These are phyloP conservation scores for Echeneis naucrates DNA, from an alignment of 2,797 vertebrate genomes.

Conservation along the genomic window DNA sequence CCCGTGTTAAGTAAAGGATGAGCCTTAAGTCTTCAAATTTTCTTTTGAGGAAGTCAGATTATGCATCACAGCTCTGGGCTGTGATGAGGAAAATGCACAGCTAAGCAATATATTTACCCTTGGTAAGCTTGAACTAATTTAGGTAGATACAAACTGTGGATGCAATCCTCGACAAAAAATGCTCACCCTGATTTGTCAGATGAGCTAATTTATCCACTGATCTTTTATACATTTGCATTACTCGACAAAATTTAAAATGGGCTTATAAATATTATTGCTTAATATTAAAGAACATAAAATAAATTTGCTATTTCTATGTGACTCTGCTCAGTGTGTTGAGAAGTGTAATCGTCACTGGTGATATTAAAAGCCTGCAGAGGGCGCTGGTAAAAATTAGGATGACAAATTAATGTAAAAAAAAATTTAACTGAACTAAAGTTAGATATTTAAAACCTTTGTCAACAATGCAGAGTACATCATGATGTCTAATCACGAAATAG, in stretches of 20 bases:
- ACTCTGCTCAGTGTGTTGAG: background rate
- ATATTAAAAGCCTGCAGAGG: conserved; percentile 51
- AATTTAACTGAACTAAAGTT: too few relatives aligned
- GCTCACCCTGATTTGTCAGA: background rate
- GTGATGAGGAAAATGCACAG: background rate
- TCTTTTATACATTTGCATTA: background rate
- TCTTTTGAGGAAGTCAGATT: background rate
- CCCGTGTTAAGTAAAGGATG: background rate
- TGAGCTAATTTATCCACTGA: background rate
- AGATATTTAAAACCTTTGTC: background rate
- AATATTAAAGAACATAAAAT: background rate
- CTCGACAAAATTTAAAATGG: background rate
- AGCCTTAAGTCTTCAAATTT: background rate
- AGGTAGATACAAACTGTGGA: background rate
- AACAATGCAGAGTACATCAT: background rate
- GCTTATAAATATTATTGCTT: background rate
- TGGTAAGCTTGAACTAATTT: background rate
- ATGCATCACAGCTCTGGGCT: background rate
- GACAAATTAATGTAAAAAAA: background rate
- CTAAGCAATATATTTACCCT: too few relatives aligned
- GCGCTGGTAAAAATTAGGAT: conserved; percentile 28
- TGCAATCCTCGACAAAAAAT: background rate
- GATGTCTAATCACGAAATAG: background rate
- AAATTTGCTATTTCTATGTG: background rate
- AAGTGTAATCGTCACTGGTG: background rate